These are phyloP conservation scores for Phrynocephalus versicolor DNA, from an alignment of 2,113 vertebrate genomes.

Conservation along the genomic window DNA sequence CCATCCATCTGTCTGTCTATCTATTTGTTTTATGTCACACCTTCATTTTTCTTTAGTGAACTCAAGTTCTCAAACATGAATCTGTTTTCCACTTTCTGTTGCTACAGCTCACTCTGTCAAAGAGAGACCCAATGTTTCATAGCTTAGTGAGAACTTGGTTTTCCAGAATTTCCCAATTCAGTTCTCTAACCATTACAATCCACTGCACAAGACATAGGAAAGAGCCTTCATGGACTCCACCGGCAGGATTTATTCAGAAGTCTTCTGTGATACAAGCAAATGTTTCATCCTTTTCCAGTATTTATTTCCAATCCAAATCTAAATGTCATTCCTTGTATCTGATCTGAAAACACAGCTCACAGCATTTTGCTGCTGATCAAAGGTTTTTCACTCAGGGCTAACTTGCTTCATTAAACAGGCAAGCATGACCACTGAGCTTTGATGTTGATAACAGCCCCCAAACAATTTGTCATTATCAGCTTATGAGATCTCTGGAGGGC, in stretches of 20 bases:
- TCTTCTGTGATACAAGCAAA: not conserved
- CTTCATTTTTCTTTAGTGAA: too few species aligned
- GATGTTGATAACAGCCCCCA: slow-evolving; percentile 1
- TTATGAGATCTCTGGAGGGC: not conserved
- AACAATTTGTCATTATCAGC: slow-evolving; percentile 22
- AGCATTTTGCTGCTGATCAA: not conserved
- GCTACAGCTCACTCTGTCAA: too few species aligned
- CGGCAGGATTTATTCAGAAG: not conserved
- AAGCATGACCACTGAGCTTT: not conserved
- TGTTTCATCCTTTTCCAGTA: not conserved
- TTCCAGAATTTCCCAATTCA: not conserved
- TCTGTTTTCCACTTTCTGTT: too few species aligned
- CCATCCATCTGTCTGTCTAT: too few species aligned
- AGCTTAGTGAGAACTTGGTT: not conserved
- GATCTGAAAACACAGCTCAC: not conserved
- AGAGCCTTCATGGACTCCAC: not conserved
- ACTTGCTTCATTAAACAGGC: not conserved
- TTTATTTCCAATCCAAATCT: not conserved
- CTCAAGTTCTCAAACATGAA: too few species aligned
- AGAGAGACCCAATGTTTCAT: too few species aligned
- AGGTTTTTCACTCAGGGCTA: not conserved
- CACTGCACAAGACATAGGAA: not conserved
- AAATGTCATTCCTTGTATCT: not conserved
- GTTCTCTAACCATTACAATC: not conserved
- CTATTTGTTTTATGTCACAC: too few species aligned